A percentile compares a stretch with the other conserved stretches of the same genome.
Conservation (phyloP, 2,888 invertebrate genomes). For the Stenolophus ochropezus region DNA sequence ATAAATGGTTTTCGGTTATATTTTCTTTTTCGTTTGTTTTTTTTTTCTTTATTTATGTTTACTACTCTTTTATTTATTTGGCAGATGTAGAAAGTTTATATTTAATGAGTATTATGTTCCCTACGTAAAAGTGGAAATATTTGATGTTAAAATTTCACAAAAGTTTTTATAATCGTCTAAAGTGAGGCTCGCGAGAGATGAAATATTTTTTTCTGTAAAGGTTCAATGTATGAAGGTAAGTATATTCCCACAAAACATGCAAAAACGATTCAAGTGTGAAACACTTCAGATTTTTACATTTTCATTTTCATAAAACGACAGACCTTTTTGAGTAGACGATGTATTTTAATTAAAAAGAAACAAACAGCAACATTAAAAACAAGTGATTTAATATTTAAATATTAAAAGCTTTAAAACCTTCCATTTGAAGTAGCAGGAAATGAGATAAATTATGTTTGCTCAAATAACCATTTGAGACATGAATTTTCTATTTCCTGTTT, state of each 20-base stretch:
- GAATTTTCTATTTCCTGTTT: not conserved
- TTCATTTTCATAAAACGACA: constrained; percentile 23
- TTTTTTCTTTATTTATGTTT: too few relatives aligned
- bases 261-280: constrained; percentile 14
- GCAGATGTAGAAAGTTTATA: too few relatives aligned
- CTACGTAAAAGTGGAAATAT: too few relatives aligned
- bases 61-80: too few relatives aligned
- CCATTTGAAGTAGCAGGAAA: not conserved
- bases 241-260: not conserved
- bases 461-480: not conserved
- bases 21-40: too few relatives aligned
- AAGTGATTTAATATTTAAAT: constrained; percentile 29
- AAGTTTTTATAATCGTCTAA: not conserved
- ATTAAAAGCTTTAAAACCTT: constrained; percentile 18
- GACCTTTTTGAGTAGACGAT: constrained; percentile 5
- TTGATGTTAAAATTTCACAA: not conserved
- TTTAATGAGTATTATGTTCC: too few relatives aligned
- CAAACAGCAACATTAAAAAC: constrained; percentile 13
- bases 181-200: not conserved
- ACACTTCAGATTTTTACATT: constrained; percentile 14
- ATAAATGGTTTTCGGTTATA: too few relatives aligned
- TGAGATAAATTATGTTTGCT: not conserved
- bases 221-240: not conserved
- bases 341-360: constrained; percentile 35
- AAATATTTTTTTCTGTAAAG: too few relatives aligned